phyloP scores from a whole-genome alignment of 1,140 invertebrate genomes.

The Drosophila fuyamai region DNA sequence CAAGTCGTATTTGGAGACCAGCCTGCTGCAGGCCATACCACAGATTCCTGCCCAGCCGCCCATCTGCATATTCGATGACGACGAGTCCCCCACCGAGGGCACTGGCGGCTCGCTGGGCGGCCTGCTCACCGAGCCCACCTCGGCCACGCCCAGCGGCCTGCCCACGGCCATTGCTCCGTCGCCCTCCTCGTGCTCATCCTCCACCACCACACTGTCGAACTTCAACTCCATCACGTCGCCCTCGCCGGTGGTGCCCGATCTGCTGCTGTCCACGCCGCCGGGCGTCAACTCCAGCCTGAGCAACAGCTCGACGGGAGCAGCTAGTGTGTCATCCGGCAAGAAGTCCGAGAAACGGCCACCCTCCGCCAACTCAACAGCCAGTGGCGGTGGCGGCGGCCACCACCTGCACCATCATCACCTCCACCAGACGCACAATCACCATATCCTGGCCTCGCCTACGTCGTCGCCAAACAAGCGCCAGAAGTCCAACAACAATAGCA shows the following conservation, averaged over 20 bases:
- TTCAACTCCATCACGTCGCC: conserved; percentile 83
- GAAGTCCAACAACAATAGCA: conserved; percentile 64
- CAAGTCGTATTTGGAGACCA: conserved; percentile 72
- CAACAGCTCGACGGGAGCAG: conserved; percentile 37
- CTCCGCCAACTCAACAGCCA: conserved; percentile 50
- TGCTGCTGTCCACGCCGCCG: conserved; percentile 76
- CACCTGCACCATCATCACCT: conserved; percentile 62
- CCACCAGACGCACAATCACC: conserved; percentile 64
- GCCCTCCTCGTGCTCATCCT: conserved; percentile 71
- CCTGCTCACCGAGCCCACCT: conserved; percentile 60
- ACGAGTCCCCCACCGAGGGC: conserved; percentile 73
- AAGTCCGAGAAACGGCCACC: conserved; percentile 74
- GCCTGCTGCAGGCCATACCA: conserved; percentile 78
- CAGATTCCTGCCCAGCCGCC: conserved; percentile 83
- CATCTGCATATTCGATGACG: conserved; percentile 83
- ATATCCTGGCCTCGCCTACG: conserved; percentile 69
- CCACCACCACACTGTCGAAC: conserved; percentile 77
- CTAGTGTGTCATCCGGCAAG: conserved; percentile 54
- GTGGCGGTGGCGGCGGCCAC: conserved; percentile 28
- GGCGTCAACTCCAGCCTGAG: conserved; percentile 73
- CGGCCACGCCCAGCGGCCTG: conserved; percentile 35
- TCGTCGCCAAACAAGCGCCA: conserved; percentile 80
- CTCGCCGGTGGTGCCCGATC: conserved; percentile 80
- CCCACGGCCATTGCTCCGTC: conserved; percentile 70
- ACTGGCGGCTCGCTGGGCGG: conserved; percentile 55